These are phyloP conservation scores for Lysiphlebus fabarum DNA, from an alignment of 1,140 invertebrate genomes.

Conservation along the genomic window DNA sequence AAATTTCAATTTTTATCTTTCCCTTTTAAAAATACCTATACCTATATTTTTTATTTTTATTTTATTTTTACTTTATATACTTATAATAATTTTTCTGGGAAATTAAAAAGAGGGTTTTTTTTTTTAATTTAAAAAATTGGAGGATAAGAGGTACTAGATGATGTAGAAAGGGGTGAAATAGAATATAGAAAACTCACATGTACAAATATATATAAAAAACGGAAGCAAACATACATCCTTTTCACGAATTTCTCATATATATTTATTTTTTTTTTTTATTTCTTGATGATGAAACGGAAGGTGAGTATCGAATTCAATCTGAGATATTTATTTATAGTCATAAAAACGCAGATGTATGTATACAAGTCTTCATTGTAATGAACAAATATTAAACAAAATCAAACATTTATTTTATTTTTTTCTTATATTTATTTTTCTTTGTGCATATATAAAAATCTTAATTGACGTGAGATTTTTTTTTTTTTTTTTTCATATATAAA, in stretches of 20 bases:
- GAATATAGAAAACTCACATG: conserved; percentile 4
- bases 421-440: no score
- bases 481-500: no score
- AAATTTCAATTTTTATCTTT: conserved; percentile 21
- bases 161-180: conserved; percentile 23
- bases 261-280: not conserved
- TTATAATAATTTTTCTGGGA: conserved; percentile 45
- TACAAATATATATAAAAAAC: conserved; percentile 23
- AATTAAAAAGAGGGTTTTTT: conserved; percentile 51
- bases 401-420: no score
- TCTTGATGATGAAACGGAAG: no score
- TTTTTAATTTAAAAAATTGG: no score
- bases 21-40: conserved; percentile 17
- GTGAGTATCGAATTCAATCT: no score
- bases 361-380: no score
- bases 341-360: no score
- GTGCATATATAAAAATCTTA: no score
- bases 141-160: not conserved
- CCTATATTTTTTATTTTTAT: conserved; percentile 17
- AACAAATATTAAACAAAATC: no score
- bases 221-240: conserved; percentile 17
- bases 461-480: no score
- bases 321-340: no score
- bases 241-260: conserved; percentile 2
- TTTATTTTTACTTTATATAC: conserved; percentile 24